These are phyloP conservation scores for Murina feae DNA, from an alignment of 2,113 vertebrate genomes.

Conservation along the genomic window DNA sequence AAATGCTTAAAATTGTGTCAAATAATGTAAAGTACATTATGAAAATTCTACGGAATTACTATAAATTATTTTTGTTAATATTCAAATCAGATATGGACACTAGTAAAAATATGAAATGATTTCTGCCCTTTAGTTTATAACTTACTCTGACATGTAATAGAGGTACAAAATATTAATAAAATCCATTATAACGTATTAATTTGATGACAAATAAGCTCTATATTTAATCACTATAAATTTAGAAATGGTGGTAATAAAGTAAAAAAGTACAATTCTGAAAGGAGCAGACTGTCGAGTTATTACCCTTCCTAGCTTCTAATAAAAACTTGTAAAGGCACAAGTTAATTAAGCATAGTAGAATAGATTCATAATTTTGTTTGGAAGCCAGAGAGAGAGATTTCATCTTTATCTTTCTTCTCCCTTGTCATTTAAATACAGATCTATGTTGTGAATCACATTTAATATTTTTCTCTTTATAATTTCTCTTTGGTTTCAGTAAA, in stretches of 20 bases:
- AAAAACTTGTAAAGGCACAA: not conserved
- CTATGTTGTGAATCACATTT: not conserved
- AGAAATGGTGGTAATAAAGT: not conserved
- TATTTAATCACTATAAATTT: not conserved
- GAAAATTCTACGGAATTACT: not conserved
- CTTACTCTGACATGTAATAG: not conserved
- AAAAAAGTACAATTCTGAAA: not conserved
- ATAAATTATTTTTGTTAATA: not conserved
- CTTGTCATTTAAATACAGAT: not conserved
- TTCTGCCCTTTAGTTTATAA: not conserved
- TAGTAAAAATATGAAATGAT: not conserved
- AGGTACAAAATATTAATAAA: not conserved
- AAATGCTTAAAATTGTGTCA: not conserved
- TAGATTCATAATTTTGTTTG: not conserved
- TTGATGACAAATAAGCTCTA: not conserved
- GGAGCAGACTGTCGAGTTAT: not conserved
- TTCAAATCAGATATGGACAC: not conserved
- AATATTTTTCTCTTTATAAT: not conserved
- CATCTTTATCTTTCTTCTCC: not conserved
- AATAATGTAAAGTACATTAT: not conserved
- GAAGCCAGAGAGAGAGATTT: not conserved
- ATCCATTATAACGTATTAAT: not conserved
- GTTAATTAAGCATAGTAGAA: not conserved
- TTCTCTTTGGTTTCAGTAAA: slow-evolving; percentile 1
- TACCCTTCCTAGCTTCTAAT: not conserved